Conservation (phyloP, 1,140 invertebrate species). For the Zophobas morio region DNA sequence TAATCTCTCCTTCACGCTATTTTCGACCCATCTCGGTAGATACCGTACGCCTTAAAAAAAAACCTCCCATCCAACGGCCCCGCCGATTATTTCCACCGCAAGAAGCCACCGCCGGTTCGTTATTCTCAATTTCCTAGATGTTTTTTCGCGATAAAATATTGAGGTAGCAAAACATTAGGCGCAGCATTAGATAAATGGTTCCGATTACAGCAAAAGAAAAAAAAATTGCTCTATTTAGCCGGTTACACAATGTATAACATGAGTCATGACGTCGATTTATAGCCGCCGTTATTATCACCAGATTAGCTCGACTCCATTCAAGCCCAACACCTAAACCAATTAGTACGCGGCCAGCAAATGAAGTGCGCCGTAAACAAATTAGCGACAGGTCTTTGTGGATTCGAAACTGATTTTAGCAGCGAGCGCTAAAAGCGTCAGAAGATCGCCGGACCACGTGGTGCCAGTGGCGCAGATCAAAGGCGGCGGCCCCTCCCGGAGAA, state of each 20-base stretch:
- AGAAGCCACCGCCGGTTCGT: neutral
- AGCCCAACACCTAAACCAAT: conserved; percentile 32
- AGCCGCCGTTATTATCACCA: conserved; percentile 23
- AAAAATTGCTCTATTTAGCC: conserved; percentile 10
- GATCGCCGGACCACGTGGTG: conserved; percentile 9
- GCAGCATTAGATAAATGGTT: conserved; percentile 12
- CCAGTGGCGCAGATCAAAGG: conserved; percentile 27
- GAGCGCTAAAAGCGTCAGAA: conserved; percentile 40
- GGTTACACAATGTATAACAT: conserved; percentile 16
- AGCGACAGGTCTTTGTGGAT: conserved; percentile 18
- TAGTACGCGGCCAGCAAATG: conserved; percentile 30
- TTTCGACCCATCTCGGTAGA: too few species aligned
- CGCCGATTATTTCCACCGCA: neutral
- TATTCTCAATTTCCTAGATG: conserved; percentile 4
- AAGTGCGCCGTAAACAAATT: conserved; percentile 43
- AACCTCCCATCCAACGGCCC: neutral
- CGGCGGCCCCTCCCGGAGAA: neutral
- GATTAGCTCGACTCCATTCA: conserved; percentile 16
- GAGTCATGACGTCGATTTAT: conserved; percentile 15
- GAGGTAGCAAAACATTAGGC: conserved; percentile 7
- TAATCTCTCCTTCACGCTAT: too few species aligned
- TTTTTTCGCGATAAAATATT: conserved; percentile 2
- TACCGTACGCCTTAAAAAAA: too few species aligned
- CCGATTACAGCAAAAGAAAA: conserved; percentile 1
- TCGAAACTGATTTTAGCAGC: conserved; percentile 39